Percentiles rank a stretch among this genome's conserved stretches.
Conservation (phyloP, 37 sponge, comb jelly and placozoan species). For the Chondrilla cf. caribensis region DNA sequence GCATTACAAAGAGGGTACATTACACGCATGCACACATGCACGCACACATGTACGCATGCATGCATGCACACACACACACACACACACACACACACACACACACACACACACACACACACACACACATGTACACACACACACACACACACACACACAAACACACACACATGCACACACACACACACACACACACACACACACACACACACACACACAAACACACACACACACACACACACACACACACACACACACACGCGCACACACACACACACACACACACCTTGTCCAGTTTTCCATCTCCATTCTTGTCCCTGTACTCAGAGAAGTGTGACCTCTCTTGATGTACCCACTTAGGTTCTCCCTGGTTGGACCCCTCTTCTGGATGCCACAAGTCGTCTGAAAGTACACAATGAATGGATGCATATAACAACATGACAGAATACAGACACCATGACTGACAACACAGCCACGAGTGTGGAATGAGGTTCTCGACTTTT, state of each 20-base stretch:
- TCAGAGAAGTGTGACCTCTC: constrained; percentile 70
- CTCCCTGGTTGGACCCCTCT: constrained; percentile 25
- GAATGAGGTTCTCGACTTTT: too few relatives aligned
- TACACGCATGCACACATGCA: not conserved
- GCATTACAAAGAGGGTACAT: not conserved
- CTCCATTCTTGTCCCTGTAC: constrained; percentile 73
- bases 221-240: not conserved
- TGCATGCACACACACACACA: not conserved
- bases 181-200: not conserved
- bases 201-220: not conserved
- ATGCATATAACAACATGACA: not conserved
- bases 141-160: not conserved
- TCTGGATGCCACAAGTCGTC: constrained; percentile 76
- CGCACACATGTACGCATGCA: not conserved
- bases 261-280: not conserved
- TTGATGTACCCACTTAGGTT: constrained; percentile 73
- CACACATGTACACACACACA: not conserved
- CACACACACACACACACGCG: not conserved
- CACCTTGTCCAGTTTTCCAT: constrained; percentile 63
- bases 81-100: constrained; percentile 5
- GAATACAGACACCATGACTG: too few relatives aligned
- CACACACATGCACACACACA: not conserved
- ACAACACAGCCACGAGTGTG: too few relatives aligned
- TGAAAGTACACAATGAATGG: too few relatives aligned
- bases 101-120: not conserved